phyloP scores from a whole-genome alignment of 2,113 vertebrate genomes.

The Dasyornis broadbenti region DNA sequence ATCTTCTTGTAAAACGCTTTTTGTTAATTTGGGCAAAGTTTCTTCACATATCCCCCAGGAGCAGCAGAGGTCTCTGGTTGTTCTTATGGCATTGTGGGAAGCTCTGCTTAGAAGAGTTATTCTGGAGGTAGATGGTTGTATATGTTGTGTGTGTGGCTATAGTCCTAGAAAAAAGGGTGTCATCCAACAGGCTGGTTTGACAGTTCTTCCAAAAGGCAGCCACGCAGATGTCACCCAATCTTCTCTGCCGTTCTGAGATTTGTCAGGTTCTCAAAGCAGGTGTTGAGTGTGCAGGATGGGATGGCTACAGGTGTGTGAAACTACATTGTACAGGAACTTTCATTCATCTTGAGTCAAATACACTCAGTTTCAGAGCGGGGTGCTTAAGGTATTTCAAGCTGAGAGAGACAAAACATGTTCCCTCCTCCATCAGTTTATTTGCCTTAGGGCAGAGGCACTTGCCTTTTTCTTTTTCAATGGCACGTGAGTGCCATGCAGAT shows the following conservation, averaged over 20 bases:
- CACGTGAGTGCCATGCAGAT: accelerated
- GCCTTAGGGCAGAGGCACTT: not conserved
- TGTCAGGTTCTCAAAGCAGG: not conserved
- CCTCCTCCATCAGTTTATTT: not conserved
- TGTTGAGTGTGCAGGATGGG: not conserved
- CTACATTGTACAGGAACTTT: not conserved
- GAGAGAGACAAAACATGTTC: not conserved
- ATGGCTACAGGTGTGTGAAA: not conserved
- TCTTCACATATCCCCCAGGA: not conserved
- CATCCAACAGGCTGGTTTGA: not conserved
- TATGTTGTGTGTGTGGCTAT: not conserved
- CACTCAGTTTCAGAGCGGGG: not conserved
- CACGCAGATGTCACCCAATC: not conserved
- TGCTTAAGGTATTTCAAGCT: not conserved
- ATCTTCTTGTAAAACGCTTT: not conserved
- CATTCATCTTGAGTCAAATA: not conserved
- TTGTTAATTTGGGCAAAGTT: not conserved
- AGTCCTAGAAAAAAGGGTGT: not conserved
- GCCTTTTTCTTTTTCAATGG: not conserved
- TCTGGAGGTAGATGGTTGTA: not conserved
- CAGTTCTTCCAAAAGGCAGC: not conserved
- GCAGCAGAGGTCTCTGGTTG: not conserved
- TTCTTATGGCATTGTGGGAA: not conserved
- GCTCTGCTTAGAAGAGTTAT: not conserved
- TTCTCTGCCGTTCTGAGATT: not conserved